These are phyloP conservation scores for Paraplagusia blochii DNA, from an alignment of 2,113 vertebrate genomes.

Conservation along the genomic window DNA sequence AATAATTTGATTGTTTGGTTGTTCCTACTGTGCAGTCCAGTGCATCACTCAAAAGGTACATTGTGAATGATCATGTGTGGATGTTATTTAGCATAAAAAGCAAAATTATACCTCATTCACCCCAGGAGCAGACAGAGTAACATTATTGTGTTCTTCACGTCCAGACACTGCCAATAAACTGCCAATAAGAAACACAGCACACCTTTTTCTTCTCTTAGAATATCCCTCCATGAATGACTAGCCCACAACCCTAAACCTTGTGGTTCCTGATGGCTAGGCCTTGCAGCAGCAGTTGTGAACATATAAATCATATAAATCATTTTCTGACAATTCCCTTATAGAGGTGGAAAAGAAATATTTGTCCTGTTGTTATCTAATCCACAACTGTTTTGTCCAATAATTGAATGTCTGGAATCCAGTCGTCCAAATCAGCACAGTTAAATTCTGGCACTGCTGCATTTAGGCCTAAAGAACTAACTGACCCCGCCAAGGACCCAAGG, in stretches of 20 bases:
- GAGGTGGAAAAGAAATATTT: background rate
- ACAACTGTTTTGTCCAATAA: conserved; percentile 82
- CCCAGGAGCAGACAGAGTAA: too few relatives aligned
- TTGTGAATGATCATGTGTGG: too few relatives aligned
- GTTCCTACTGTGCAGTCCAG: too few relatives aligned
- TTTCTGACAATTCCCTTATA: conserved; percentile 3
- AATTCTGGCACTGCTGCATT: conserved; percentile 81
- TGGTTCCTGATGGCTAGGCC: background rate
- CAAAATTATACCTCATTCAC: too few relatives aligned
- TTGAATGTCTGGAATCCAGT: conserved; percentile 86
- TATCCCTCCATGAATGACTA: conserved; percentile 36
- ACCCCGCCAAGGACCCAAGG: conserved; percentile 83
- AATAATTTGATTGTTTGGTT: too few relatives aligned
- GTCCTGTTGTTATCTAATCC: conserved; percentile 54
- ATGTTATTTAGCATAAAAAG: too few relatives aligned
- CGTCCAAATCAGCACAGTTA: conserved; percentile 83
- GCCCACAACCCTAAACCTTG: conserved; percentile 18
- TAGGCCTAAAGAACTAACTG: conserved; percentile 89
- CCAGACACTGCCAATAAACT: background rate
- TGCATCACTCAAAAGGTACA: too few relatives aligned
- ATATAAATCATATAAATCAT: background rate
- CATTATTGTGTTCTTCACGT: background rate
- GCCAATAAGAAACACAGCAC: too few relatives aligned
- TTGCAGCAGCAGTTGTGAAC: background rate
- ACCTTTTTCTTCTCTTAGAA: too few relatives aligned